phyloP scores from a whole-genome alignment of 1,140 invertebrate genomes.

The Cydia pomonella region DNA sequence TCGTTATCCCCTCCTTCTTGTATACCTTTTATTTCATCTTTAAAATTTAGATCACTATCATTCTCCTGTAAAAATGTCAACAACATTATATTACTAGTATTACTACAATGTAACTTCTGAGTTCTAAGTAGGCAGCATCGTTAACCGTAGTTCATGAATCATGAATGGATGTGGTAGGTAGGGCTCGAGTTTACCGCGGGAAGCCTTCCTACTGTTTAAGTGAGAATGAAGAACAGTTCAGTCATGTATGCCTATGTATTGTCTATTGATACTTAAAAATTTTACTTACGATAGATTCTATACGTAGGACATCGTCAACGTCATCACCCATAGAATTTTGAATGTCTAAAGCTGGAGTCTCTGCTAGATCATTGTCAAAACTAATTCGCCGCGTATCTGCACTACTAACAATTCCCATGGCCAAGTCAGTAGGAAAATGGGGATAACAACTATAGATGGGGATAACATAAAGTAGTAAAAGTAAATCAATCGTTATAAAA shows the following conservation, averaged over 20 bases:
- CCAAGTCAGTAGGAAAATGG: neutral
- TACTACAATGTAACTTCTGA: too few relatives aligned
- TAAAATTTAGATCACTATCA: conserved; percentile 45
- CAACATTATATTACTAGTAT: neutral
- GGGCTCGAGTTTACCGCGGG: too few relatives aligned
- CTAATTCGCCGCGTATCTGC: conserved; percentile 68
- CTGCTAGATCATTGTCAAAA: conserved; percentile 66
- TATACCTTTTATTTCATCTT: conserved; percentile 43
- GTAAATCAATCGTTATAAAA: neutral
- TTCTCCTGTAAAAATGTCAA: conserved; percentile 49
- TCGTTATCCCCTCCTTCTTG: conserved; percentile 53
- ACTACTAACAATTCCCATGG: conserved; percentile 60
- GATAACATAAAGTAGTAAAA: conserved; percentile 28
- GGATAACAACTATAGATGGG: conserved; percentile 12
- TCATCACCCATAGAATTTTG: conserved; percentile 54
- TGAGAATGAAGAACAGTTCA: too few relatives aligned
- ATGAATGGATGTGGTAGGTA: too few relatives aligned
- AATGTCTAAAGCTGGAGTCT: conserved; percentile 52
- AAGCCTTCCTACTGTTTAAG: too few relatives aligned
- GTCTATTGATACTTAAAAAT: neutral
- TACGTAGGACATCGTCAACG: conserved; percentile 43
- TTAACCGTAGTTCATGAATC: too few relatives aligned
- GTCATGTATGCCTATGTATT: too few relatives aligned
- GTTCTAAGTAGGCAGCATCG: too few relatives aligned
- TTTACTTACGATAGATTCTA: conserved; percentile 38